Evolutionary conservation across 2,113 vertebrate genomes (phyloP).

Genomic region (Columbina picui): DNA sequence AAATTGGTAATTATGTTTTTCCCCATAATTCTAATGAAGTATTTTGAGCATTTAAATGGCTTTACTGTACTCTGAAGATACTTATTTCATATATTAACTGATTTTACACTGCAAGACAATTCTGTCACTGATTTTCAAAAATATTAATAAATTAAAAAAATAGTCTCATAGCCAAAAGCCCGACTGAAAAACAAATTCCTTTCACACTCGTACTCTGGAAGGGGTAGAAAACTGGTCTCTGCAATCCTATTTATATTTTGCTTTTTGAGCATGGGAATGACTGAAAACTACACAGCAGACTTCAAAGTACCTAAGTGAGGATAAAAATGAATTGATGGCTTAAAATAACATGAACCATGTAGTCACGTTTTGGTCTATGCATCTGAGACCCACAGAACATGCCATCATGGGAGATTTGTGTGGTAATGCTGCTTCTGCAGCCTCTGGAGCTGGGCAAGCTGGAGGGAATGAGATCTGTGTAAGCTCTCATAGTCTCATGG

Average conservation of each 20-base stretch:
- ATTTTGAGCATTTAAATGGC: background rate
- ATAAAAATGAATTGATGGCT: background rate
- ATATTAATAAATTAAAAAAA: background rate
- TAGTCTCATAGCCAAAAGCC: background rate
- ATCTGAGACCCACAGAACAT: rapidly evolving
- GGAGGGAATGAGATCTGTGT: background rate
- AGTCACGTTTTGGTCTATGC: background rate
- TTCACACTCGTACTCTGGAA: background rate
- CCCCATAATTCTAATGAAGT: background rate
- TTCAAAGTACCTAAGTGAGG: background rate
- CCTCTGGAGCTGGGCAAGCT: background rate
- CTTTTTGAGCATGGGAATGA: background rate
- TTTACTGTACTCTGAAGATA: background rate
- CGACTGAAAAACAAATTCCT: background rate
- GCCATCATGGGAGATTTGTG: rapidly evolving
- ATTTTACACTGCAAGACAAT: background rate
- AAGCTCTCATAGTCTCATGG: rapidly evolving
- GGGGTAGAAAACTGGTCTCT: background rate
- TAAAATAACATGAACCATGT: rapidly evolving
- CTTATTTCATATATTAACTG: background rate
- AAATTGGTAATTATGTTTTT: background rate
- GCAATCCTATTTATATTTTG: background rate
- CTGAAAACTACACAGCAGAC: background rate
- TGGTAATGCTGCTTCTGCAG: rapidly evolving
- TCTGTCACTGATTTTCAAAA: background rate